phyloP scores from a whole-genome alignment of 1,140 invertebrate species.

The Aricia agestis region DNA sequence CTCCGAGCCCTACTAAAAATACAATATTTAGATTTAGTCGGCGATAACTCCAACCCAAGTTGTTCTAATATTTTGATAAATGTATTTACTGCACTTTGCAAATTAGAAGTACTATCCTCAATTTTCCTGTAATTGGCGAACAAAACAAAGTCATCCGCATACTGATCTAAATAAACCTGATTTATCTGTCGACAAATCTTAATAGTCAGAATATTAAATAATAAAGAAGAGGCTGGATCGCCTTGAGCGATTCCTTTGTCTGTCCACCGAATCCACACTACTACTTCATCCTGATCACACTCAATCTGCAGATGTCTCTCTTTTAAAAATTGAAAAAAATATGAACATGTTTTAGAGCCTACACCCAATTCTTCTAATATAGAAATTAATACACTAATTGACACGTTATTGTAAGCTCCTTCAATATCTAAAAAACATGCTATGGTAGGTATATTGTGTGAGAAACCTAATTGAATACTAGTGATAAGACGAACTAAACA shows the following conservation, averaged over 20 bases:
- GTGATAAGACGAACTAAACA: conserved; percentile 18
- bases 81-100: too few species aligned
- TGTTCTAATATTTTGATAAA: too few species aligned
- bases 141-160: conserved; percentile 9
- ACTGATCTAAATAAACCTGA: conserved; percentile 14
- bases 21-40: conserved; percentile 22
- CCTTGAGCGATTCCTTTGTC: conserved; percentile 24
- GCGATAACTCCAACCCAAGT: background rate
- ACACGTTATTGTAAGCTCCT: conserved; percentile 9
- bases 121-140: background rate
- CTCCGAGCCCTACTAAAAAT: conserved; percentile 21
- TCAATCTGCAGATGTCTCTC: conserved; percentile 20
- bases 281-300: background rate
- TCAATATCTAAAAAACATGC: conserved; percentile 18
- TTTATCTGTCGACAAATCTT: conserved; percentile 15
- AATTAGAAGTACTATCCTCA: too few species aligned
- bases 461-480: conserved; percentile 14
- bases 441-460: conserved; percentile 8
- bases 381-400: background rate
- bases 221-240: conserved; percentile 21
- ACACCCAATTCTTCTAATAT: conserved; percentile 11
- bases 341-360: conserved; percentile 18
- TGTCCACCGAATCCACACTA: conserved; percentile 11
- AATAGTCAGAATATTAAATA: conserved; percentile 19
- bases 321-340: conserved; percentile 20